Evolutionary conservation across 2,888 invertebrate genomes (phyloP).

Genomic region (Leptinotarsa haldemani): DNA sequence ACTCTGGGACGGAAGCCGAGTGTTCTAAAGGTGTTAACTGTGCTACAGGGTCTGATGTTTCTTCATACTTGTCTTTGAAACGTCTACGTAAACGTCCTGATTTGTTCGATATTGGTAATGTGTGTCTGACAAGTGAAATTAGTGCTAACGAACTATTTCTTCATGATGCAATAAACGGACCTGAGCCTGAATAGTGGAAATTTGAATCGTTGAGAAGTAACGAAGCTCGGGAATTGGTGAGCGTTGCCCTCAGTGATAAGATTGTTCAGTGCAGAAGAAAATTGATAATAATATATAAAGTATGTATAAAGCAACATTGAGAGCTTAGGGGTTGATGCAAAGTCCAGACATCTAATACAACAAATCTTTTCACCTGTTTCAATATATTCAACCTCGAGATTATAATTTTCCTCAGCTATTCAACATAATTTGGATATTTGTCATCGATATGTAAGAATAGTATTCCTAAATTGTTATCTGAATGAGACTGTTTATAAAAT

Average conservation of each 20-base stretch:
- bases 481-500: no score
- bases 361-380: background rate
- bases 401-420: slow-evolving; percentile 5
- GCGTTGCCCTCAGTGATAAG: no score
- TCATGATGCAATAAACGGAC: no score
- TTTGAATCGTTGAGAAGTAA: no score
- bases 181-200: no score
- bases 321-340: slow-evolving; percentile 40
- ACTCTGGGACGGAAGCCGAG: background rate
- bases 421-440: slow-evolving; percentile 16
- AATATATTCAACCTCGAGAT: slow-evolving; percentile 19
- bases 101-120: background rate
- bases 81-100: background rate
- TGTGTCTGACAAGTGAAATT: no score
- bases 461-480: no score
- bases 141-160: no score
- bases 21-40: background rate
- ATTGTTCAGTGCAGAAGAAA: no score
- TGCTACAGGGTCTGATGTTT: background rate
- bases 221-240: no score
- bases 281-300: no score
- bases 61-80: background rate
- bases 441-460: background rate
- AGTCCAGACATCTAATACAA: background rate
- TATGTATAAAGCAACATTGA: no score